Evolutionary conservation across 2,888 invertebrate species (phyloP), one percentile per base, ranked within the genome.

Genomic region (Hypselothyrea guttata): DNA sequence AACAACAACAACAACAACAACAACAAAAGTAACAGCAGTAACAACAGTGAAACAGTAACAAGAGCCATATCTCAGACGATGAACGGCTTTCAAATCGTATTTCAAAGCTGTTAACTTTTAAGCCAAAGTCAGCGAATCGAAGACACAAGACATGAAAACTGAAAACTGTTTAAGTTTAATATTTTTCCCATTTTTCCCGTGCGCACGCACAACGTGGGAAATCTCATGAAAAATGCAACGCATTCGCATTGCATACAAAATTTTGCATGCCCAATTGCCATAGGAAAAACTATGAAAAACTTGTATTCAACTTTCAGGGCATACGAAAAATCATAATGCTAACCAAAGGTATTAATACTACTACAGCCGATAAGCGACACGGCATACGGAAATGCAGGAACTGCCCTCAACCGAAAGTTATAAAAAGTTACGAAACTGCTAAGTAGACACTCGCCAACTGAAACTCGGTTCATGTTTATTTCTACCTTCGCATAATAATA

Each of bases 131-230:
- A 61, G 38, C 27, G 27, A 27, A 37, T 16, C 31, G 16, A 28
- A 27, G 41, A 13, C 11, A 9, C 16, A 57, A 15, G 56, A 59
- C 61, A 69, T 69, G 70, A 67, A 79, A 75, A 77, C 78, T 69
- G 70, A 67, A 79, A 75, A 77, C 78, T 81, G 73, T 77, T 81
- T 74, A 70, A 66, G 64, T 66, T 62, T 71, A 67, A 77, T 75
- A 73, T 82, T 81, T 81, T 76, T 65, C 75, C 71, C 72, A 79
- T 81, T 81, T 76, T 65, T 75, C 71, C 72, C 71, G 62, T 60
- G 59, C 82, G 63, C 81, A 81, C 81, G 81, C 82, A 82, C 76
- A 82, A 81, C 81, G 83, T 81, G 81, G 81, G 81, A 81, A 81
- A 77, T 75, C 73, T 77, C 70, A 61, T 66, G 70, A 62, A 70